Evolutionary conservation across 2,797 vertebrate species (phyloP), one percentile per base, ranked within the genome.

Genomic region (Ctenopoma kingsleyae): DNA sequence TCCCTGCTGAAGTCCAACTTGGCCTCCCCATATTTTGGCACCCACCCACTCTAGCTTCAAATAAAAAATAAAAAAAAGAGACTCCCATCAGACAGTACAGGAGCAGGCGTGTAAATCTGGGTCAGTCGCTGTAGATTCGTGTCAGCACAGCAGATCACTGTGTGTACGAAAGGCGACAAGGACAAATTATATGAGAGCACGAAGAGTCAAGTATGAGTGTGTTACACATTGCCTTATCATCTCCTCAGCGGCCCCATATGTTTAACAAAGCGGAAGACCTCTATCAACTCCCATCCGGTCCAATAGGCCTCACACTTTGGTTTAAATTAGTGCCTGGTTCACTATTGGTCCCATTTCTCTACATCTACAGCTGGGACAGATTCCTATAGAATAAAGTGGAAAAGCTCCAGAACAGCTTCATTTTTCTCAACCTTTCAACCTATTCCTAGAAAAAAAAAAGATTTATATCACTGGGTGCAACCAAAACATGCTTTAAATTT

Each of bases 1-100:
- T 89, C 85, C 91, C 84, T 87, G 83, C 84, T 27, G 82, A 83
- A 80, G 83, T 85, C 84, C 74, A 67, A 84, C 76, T 75, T 82
- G 84, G 80, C 83, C 82, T 77, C 80, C 81, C 63, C 72, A 40
- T 30, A n/a, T 73, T 87, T 77, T 87, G 71, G 79, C 65, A 63
- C 67, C 58, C 8, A 11, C 19, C 5, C 36, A 25, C 36, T 40
- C 6, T 11, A 50, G 2, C 53, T 23, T 53, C 32, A 53, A 77
- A 77, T 46, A 51, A 78, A 69, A 86, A 84, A 4, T 38, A 52
- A 77, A 77, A 49, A 51, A 78, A 69, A 86, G 83, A 62, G 51
- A 78, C 64, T 87, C 73, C 82, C 69, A 81, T 82, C 81, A 84
- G 76, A 84, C 73, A 72, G 81, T 38, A 64, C 65, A 44, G 74